Evolutionary conservation across 2,113 vertebrate genomes (phyloP).

Genomic region (Semnornis frantzii): DNA sequence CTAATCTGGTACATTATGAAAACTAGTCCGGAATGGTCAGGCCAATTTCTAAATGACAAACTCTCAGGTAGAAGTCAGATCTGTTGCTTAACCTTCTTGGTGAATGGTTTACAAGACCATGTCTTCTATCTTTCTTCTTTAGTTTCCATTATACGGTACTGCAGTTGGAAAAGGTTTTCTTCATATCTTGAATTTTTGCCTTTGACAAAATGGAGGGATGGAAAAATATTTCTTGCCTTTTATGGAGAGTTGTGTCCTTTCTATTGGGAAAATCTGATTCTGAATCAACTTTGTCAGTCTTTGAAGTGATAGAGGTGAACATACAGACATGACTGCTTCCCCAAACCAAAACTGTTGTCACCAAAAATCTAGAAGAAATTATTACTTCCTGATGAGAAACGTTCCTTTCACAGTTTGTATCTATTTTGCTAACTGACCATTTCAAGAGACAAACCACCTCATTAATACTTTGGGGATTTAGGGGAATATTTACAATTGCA

Average conservation of each 20-base stretch:
- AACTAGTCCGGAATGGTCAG: background rate
- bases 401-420: background rate
- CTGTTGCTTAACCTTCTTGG: background rate
- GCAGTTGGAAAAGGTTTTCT: background rate
- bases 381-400: conserved; percentile 34
- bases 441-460: conserved; percentile 52
- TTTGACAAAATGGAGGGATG: background rate
- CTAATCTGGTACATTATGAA: background rate
- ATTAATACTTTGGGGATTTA: conserved; percentile 57
- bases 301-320: background rate
- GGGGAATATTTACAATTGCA: conserved; percentile 66
- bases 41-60: background rate
- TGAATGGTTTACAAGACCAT: background rate
- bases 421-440: background rate
- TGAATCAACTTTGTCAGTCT: background rate
- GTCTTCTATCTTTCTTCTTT: background rate
- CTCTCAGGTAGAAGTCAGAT: background rate
- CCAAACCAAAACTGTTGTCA: background rate
- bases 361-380: background rate
- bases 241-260: too few species aligned
- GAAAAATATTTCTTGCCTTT: background rate
- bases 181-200: background rate
- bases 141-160: background rate
- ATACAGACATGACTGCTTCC: background rate
- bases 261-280: background rate